These are phyloP conservation scores for Cladopsammia gracilis DNA, from an alignment of 64 coral and sea anemone genomes.

Conservation along the genomic window DNA sequence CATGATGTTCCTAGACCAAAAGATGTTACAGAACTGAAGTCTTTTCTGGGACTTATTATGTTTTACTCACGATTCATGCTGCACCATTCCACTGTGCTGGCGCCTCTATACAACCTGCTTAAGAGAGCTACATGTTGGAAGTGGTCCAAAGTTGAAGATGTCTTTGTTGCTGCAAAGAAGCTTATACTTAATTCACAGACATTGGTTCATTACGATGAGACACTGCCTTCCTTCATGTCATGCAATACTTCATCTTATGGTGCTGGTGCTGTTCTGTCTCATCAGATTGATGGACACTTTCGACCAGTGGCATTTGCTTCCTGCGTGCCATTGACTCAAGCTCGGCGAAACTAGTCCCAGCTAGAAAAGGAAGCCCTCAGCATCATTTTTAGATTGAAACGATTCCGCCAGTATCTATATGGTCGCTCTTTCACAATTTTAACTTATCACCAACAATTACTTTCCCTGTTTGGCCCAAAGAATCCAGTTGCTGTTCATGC, in stretches of 20 bases:
- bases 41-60: neutral
- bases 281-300: conserved; percentile 61
- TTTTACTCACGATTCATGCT: conserved; percentile 11
- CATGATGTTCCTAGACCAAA: conserved; percentile 1
- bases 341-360: too few relatives aligned
- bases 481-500: conserved; percentile 46
- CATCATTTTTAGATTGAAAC: conserved; percentile 62
- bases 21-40: neutral
- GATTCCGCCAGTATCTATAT: conserved; percentile 63
- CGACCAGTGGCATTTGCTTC: conserved; percentile 46
- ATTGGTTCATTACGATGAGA: conserved; percentile 66
- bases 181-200: conserved; percentile 57
- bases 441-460: conserved; percentile 53
- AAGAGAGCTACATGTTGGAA: conserved; percentile 1
- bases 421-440: conserved; percentile 54
- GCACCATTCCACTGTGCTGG: neutral
- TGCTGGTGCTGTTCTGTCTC: conserved; percentile 74
- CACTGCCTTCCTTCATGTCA: conserved; percentile 44
- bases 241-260: conserved; percentile 49
- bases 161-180: conserved; percentile 52
- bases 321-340: conserved; percentile 24
- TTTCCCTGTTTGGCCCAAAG: conserved; percentile 44
- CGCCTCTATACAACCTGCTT: conserved; percentile 2
- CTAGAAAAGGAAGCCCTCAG: too few relatives aligned
- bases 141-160: neutral